Evolutionary conservation across 2,797 vertebrate species (phyloP), one percentile per base, ranked within the genome.

Genomic region (Enteromius trimaculatus): DNA sequence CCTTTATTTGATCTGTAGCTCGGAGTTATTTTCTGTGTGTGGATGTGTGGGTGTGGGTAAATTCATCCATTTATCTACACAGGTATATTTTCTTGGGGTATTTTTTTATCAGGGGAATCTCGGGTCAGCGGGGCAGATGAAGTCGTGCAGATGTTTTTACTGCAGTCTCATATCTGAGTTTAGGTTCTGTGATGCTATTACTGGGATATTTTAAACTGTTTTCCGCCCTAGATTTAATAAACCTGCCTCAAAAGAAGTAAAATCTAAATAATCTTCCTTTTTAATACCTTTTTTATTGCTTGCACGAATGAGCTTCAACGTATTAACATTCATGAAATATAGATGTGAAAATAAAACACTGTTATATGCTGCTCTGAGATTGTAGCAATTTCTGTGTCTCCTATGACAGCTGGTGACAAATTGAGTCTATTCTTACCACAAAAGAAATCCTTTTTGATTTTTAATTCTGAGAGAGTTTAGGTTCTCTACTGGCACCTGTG

Each of bases 1-100:
- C 37, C 55, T 60, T 77, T 83, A 58, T 77, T 55, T 86, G 66
- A 69, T 85, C 80, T 83, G 72, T 51, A 29, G 49, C 10, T 21
- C 47, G 83, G 42, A 37, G 9, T 47, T 58, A 65, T 75, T 87
- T 81, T 76, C 42, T 44, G 21, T 65, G 6, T 62, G 29, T 44
- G 4, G 80, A 17, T 74, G 68, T 75, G 60, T 83, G 47, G 74
- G 58, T 77, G 55, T 83, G 47, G 62, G 76, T 72, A 55, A 55
- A 65, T 66, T 66, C 64, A 31, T 39, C 60, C 49, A 23, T 65
- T 66, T 81, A 47, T 72, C 78, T 81, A 26, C 51, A 39, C 80
- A 21, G 79, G 37, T 79, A 44, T 75, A 17, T 68, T 34, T 69
- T 31, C 49, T 49, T 34, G 29, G 42, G 17, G 7, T 53, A 2